These are phyloP conservation scores for Fistularia commersonii DNA, from an alignment of 2,797 vertebrate genomes.

Conservation along the genomic window DNA sequence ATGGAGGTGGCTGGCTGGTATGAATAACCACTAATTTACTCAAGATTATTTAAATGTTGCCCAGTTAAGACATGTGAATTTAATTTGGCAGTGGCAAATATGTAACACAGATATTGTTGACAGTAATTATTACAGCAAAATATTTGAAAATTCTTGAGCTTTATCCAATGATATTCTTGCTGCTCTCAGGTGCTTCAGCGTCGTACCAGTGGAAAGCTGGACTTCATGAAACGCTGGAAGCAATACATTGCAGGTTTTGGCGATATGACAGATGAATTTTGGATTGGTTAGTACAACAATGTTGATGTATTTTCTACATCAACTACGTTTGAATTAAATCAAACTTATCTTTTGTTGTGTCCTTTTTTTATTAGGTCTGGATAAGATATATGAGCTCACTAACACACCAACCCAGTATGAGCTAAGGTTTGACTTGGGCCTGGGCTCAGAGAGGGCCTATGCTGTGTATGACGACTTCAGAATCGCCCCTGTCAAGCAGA, in stretches of 20 bases:
- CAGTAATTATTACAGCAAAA: no score
- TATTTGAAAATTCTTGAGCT: background rate
- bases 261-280: constrained; percentile 84
- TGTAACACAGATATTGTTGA: no score
- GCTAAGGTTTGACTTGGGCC: constrained; percentile 78
- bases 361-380: constrained; percentile 72
- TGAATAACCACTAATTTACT: no score
- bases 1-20: constrained; percentile 86
- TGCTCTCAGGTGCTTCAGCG: constrained; percentile 84
- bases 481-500: constrained; percentile 80
- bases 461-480: constrained; percentile 83
- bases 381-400: constrained; percentile 85
- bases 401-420: constrained; percentile 76
- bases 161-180: background rate
- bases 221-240: constrained; percentile 89
- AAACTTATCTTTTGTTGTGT: constrained; percentile 3
- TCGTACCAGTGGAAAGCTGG: constrained; percentile 77
- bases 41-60: no score
- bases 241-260: constrained; percentile 87
- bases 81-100: no score
- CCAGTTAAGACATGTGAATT: no score
- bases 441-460: constrained; percentile 74
- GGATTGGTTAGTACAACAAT: constrained; percentile 77
- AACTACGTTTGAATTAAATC: background rate
- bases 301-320: constrained; percentile 7